Evolutionary conservation across 2,113 vertebrate genomes (phyloP).

Genomic region (Apodemus speciosus): DNA sequence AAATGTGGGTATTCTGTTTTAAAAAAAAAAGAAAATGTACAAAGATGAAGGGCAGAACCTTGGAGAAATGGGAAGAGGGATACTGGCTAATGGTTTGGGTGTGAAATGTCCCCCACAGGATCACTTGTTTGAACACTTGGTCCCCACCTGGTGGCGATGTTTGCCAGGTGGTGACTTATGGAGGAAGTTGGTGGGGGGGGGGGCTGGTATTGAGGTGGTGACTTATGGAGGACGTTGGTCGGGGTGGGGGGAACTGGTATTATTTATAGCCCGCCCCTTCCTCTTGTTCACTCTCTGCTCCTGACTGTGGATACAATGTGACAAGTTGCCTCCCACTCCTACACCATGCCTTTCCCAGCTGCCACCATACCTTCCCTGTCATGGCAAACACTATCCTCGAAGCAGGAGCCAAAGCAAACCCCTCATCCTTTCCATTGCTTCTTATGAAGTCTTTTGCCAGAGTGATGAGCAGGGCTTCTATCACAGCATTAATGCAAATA

Average conservation of each 20-base stretch:
- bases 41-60: background rate
- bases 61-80: no score
- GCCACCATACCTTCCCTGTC: background rate
- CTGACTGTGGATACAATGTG: no score
- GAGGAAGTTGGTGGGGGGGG: background rate
- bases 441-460: background rate
- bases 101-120: background rate
- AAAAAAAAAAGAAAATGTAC: background rate
- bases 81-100: background rate
- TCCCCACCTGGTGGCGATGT: no score
- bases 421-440: no score
- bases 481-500: background rate
- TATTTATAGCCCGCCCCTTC: background rate
- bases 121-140: background rate
- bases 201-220: no score
- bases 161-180: background rate
- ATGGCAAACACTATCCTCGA: background rate
- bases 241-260: no score
- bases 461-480: background rate
- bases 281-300: background rate
- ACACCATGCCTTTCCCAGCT: background rate
- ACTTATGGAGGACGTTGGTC: background rate
- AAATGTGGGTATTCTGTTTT: background rate
- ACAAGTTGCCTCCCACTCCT: background rate
- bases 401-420: background rate